Evolutionary conservation across 2,797 vertebrate species (phyloP).

Genomic region (Meda fulgida): DNA sequence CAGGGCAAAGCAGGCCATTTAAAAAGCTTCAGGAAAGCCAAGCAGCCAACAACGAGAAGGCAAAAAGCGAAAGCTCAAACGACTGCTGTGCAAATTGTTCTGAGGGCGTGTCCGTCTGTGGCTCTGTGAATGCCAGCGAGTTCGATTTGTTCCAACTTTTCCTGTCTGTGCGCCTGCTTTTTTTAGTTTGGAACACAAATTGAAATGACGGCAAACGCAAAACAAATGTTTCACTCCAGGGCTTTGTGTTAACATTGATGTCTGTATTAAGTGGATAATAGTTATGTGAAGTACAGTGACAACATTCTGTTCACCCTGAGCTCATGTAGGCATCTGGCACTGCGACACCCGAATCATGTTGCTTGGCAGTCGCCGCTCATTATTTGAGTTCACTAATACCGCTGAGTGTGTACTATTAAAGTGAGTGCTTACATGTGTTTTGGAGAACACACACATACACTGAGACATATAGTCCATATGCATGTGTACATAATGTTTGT

Average conservation of each 20-base stretch:
- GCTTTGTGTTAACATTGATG: slow-evolving; percentile 6
- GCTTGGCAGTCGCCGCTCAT: slow-evolving; percentile 31
- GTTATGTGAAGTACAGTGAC: slow-evolving; percentile 10
- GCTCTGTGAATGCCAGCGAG: slow-evolving; percentile 64
- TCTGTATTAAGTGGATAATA: slow-evolving; percentile 27
- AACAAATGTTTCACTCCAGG: slow-evolving; percentile 14
- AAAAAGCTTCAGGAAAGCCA: slow-evolving; percentile 58
- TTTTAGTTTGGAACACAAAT: background rate
- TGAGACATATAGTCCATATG: background rate
- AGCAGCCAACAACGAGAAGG: slow-evolving; percentile 43
- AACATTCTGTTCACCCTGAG: slow-evolving; percentile 23
- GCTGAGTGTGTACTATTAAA: slow-evolving; percentile 26
- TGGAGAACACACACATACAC: slow-evolving; percentile 28
- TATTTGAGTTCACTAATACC: slow-evolving; percentile 41
- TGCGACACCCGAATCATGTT: background rate
- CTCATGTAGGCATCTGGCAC: slow-evolving; percentile 32
- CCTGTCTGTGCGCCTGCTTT: slow-evolving; percentile 56
- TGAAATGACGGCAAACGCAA: background rate
- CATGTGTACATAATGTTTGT: background rate
- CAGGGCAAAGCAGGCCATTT: slow-evolving; percentile 57
- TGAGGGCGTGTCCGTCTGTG: slow-evolving; percentile 71
- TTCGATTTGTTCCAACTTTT: slow-evolving; percentile 68
- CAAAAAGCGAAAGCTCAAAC: slow-evolving; percentile 60
- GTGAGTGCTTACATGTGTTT: slow-evolving; percentile 40
- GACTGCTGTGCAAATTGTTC: slow-evolving; percentile 71